phyloP scores from a whole-genome alignment of 2,888 invertebrate species.

The Lepidocyrtoides sp. region DNA sequence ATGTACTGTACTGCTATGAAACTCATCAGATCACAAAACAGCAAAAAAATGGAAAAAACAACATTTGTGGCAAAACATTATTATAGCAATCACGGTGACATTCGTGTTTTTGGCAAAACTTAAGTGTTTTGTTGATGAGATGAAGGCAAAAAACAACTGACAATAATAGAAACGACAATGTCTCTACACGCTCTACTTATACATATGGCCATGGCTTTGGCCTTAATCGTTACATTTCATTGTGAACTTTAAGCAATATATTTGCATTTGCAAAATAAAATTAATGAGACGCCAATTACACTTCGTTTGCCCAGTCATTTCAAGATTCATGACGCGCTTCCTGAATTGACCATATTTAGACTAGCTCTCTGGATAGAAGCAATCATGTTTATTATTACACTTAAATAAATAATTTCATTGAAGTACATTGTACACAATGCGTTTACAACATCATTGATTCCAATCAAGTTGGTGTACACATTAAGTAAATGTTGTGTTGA shows the following conservation, averaged over 20 bases:
- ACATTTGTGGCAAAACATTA: no score
- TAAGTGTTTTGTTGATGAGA: no score
- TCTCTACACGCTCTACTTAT: no score
- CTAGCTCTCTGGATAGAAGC: neutral
- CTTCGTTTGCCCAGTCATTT: neutral
- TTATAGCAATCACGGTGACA: no score
- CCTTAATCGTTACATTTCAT: neutral
- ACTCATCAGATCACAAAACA: neutral
- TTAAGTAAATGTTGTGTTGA: neutral
- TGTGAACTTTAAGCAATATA: neutral
- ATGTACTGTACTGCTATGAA: no score
- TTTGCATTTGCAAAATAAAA: neutral
- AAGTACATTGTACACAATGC: neutral
- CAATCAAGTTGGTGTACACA: neutral
- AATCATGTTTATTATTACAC: neutral
- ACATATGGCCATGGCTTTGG: neutral
- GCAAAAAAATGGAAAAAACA: no score
- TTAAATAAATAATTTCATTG: neutral
- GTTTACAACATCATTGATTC: neutral
- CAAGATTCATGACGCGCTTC: conserved; percentile 33
- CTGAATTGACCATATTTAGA: conserved; percentile 36
- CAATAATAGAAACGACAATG: no score
- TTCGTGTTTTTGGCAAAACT: no score
- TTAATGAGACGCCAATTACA: neutral
- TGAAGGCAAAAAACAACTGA: no score